Evolutionary conservation across 2,113 vertebrate species (phyloP), one percentile per base, ranked within the genome.

Genomic region (Nymphicus hollandicus): DNA sequence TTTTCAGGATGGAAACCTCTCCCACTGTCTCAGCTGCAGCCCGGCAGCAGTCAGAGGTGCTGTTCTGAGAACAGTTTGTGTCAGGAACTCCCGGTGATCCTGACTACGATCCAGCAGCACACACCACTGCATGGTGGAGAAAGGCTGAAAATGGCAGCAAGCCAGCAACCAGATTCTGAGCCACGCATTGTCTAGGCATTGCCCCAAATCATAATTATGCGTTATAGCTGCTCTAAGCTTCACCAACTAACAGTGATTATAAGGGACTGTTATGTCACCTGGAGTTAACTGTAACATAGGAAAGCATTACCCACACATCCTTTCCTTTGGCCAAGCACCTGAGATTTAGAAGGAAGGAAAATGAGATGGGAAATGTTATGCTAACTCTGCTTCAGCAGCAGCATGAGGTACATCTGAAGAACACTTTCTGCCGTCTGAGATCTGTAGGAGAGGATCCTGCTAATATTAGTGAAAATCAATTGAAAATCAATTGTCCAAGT

Each of bases 221-320:
- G 27, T 2, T 14, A 70, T 13, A 80, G 89, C 78, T 77, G 52
- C 84, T 73, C 84, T 31, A 28, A 52, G 69, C 66, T 50, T 46
- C 79, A 41, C 37, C 1, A 2, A 50, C 41, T 65, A n/a, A 52
- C 73, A 49, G 61, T n/a, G 77, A 76, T 89, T 91, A 65, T 58
- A 82, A 82, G 70, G 63, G 89, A 77, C 74, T 85, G 63, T 7
- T 39, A 61, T 6, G 23, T 95, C 96, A 93, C 68, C 89, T 82
- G 79, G 31, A 88, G 74, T 80, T 77, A 91, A 53, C 50, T 22
- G 53, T 10, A 73, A 80, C 74, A 91, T 3, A 53, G n/a, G 29
- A 56, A 73, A 88, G 71, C 87, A 89, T 93, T 81, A 93, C 17
- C 41, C 56, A 76, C 81, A 64, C 11, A 0, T 79, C 58, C 70